Percentiles rank a stretch among this genome's conserved stretches.
Conservation (phyloP, 2,113 vertebrate species). For the Laterallus jamaicensis region DNA sequence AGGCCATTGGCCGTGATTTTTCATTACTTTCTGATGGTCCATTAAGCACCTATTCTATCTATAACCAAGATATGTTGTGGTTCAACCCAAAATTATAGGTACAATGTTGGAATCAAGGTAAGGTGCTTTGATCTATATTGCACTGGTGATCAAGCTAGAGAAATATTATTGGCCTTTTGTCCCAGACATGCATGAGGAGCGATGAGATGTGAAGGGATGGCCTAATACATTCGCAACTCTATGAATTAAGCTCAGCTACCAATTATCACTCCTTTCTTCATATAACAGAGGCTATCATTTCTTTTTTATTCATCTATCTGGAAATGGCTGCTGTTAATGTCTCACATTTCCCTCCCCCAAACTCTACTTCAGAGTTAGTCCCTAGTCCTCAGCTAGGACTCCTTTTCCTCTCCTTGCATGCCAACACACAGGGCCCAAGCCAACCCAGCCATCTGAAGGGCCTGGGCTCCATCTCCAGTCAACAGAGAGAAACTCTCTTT, state of each 20-base stretch:
- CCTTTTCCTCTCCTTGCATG: not conserved
- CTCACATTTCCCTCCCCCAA: not conserved
- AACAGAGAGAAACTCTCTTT: not conserved
- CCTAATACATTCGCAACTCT: not conserved
- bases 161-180: slow-evolving; percentile 28
- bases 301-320: not conserved
- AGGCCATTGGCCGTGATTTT: slow-evolving; percentile 3
- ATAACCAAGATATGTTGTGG: not conserved
- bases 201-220: not conserved
- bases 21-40: slow-evolving; percentile 37
- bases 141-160: not conserved
- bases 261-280: not conserved
- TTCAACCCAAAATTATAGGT: slow-evolving; percentile 7
- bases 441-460: not conserved
- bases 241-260: not conserved
- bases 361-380: not conserved
- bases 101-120: not conserved
- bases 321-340: not conserved
- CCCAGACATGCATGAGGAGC: not conserved
- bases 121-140: not conserved
- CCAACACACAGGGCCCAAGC: not conserved
- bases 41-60: slow-evolving; percentile 23
- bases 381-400: not conserved
- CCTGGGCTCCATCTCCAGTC: not conserved
- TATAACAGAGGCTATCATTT: not conserved